Base-by-base conservation (phyloP, 2,888 invertebrate genomes). In the Cancer borealis region DNA sequence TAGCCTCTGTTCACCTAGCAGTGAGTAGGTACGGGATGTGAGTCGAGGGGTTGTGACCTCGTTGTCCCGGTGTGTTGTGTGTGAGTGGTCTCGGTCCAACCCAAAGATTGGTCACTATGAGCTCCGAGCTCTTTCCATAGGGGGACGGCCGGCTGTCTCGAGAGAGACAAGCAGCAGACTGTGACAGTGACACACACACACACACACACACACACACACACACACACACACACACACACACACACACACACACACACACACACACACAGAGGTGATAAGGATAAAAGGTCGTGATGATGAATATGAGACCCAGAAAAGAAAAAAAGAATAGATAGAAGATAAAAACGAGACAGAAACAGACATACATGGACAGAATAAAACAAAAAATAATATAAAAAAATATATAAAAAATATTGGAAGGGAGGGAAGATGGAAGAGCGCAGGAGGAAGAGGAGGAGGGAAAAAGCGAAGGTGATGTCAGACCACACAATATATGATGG, bases 401-500 rank as follows among this genome's bases (percentile, higher is more conserved):
- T n/a, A n/a, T n/a, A 26, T 4, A 14, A 21, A 73, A 73, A 73
- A 73, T n/a, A n/a, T 6, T n/a, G 26, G 1, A 6, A 73, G 26
- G 73, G 26, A 73, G 26, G 73, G 73, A 26, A 73, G 26, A 73
- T 26, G 26, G 26, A 73, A 73, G 26, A 73, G 21, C 17, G 17
- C 3, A 60, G 26, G 26, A 73, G 26, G 8, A 26, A 73, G 54
- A 54, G 12, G 54, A 54, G 12, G 54, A 12, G 54, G 12, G 39
- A 60, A 60, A 17, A 60, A 60, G 17, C 60, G 3, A 60, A 60
- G 21, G 60, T 60, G 60, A 60, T 60, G 60, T 60, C 60, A 60
- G 60, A 60, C 17, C 73, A n/a, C 73, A n/a, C 73, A 73, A n/a
- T 73, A n/a, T 73, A 73, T 73, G 73, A 73, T 73, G 73, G 73